Evolutionary conservation across 2,797 vertebrate genomes (phyloP).

Genomic region (Rhinichthys osculus): DNA sequence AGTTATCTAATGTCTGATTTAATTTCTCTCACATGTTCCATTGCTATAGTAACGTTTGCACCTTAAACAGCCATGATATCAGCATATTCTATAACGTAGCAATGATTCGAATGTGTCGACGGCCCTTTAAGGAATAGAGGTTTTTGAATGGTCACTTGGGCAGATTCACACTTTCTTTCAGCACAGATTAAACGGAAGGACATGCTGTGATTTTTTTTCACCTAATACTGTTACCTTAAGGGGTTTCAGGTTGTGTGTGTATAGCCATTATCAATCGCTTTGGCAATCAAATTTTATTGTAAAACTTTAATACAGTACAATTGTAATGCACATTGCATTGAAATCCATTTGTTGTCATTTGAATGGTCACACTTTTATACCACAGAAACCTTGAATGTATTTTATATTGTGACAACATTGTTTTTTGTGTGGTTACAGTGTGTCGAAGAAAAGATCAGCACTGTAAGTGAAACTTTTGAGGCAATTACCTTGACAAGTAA

Average conservation of each 20-base stretch:
- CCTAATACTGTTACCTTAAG: background rate
- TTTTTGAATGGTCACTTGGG: constrained; percentile 2
- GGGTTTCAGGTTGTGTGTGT: background rate
- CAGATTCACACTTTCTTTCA: background rate
- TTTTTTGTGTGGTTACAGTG: constrained; percentile 12
- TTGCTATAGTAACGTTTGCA: constrained; percentile 6
- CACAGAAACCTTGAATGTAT: constrained; percentile 5
- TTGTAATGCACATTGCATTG: background rate
- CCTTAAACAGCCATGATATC: background rate
- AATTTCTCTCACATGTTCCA: constrained; percentile 57
- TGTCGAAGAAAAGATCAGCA: constrained; percentile 36
- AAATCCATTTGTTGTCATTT: constrained; percentile 22
- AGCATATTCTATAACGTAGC: background rate
- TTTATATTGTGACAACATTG: constrained; percentile 37
- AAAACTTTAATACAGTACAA: constrained; percentile 10
- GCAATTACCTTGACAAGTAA: constrained; percentile 68
- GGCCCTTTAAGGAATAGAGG: background rate
- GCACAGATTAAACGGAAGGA: background rate
- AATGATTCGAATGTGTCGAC: background rate
- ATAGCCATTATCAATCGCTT: background rate
- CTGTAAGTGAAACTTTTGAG: constrained; percentile 61
- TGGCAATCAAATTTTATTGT: background rate
- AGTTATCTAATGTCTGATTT: constrained; percentile 72
- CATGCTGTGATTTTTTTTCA: background rate
- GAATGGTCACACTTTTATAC: constrained; percentile 24